Percentiles rank a stretch among this genome's conserved stretches.
Conservation (phyloP, 2,113 vertebrate genomes). For the Dicrurus megarhynchus region DNA sequence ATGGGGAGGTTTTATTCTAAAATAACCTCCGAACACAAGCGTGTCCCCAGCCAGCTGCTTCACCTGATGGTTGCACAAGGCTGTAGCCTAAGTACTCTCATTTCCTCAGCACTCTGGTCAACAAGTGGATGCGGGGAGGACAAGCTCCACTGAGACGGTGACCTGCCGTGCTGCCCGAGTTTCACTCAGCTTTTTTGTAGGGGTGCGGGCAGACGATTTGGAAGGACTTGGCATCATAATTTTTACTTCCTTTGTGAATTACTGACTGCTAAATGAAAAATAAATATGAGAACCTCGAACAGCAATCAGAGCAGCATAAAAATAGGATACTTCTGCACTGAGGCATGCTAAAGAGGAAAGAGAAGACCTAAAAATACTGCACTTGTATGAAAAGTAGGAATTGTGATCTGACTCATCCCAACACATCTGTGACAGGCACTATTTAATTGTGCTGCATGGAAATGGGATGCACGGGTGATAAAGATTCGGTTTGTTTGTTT, state of each 20-base stretch:
- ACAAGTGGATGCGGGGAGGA: not conserved
- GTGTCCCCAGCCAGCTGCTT: not conserved
- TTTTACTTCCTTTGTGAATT: not conserved
- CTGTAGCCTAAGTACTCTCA: not conserved
- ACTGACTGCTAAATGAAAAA: not conserved
- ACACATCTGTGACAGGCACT: not conserved
- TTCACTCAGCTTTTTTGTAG: not conserved
- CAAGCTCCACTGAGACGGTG: rapidly evolving
- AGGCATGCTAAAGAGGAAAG: not conserved
- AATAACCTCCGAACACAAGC: rapidly evolving
- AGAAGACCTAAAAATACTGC: not conserved
- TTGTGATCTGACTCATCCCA: not conserved
- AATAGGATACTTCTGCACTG: not conserved
- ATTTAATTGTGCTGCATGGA: not conserved
- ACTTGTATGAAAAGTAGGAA: not conserved
- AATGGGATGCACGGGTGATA: not conserved
- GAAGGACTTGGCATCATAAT: not conserved
- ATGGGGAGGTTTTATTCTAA: not conserved
- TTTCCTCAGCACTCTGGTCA: not conserved
- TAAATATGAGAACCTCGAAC: not conserved
- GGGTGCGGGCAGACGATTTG: not conserved
- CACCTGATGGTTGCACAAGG: not conserved
- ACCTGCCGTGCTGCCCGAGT: not conserved
- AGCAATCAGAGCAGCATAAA: not conserved
- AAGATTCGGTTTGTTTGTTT: not conserved